Conservation (phyloP, 2,888 invertebrate genomes). For the Folsomia candida region DNA sequence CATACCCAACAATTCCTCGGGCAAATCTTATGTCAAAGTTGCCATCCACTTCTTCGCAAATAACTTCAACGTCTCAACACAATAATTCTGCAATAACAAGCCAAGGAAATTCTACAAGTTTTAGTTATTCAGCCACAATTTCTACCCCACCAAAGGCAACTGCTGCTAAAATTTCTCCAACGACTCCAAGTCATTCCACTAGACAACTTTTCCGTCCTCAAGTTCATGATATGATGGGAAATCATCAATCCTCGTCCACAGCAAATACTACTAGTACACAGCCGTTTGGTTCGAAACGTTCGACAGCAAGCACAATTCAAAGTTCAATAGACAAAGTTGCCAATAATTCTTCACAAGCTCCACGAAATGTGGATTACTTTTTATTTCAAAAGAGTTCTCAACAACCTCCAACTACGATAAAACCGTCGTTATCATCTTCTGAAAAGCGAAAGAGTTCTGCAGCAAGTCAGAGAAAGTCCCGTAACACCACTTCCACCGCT, state of each 20-base stretch:
- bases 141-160: neutral
- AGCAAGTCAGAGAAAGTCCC: neutral
- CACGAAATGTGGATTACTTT: neutral
- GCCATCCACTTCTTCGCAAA: neutral
- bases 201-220: conserved; percentile 3
- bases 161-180: neutral
- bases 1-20: too few relatives aligned
- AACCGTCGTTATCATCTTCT: neutral
- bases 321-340: neutral
- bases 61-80: too few relatives aligned
- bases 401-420: neutral
- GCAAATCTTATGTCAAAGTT: neutral
- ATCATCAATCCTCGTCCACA: neutral
- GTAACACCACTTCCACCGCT: neutral
- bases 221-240: neutral
- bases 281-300: too few relatives aligned
- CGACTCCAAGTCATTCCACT: neutral
- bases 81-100: neutral
- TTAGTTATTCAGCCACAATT: neutral
- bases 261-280: too few relatives aligned
- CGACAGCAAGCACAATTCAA: neutral
- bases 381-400: neutral
- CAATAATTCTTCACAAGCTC: neutral
- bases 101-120: neutral
- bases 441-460: neutral